phyloP scores from a whole-genome alignment of 1,140 invertebrate genomes.

The Eupeodes corollae region DNA sequence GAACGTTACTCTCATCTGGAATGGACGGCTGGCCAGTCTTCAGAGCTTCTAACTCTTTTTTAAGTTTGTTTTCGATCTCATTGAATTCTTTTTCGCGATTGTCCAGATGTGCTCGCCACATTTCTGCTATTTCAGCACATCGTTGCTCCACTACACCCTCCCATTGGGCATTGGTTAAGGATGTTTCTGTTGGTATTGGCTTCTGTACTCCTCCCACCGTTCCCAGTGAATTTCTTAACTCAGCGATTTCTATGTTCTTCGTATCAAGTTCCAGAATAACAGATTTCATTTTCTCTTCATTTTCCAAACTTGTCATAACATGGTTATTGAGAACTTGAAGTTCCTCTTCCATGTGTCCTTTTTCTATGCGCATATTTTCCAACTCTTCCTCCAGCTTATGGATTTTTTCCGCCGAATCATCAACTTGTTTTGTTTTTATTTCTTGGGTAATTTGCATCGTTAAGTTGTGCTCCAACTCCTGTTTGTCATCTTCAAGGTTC shows the following conservation, averaged over 20 bases:
- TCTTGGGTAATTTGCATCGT: constrained; percentile 8
- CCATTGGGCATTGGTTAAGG: constrained; percentile 39
- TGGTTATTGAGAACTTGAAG: constrained; percentile 34
- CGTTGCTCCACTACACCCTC: constrained; percentile 46
- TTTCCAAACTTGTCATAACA: constrained; percentile 25
- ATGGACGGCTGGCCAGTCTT: not conserved
- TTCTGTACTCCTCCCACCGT: constrained; percentile 14
- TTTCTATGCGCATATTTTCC: constrained; percentile 17
- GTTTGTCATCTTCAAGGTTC: constrained; percentile 20
- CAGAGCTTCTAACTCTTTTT: constrained; percentile 36
- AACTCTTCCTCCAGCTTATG: constrained; percentile 13
- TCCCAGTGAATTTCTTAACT: constrained; percentile 23
- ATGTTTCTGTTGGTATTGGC: constrained; percentile 13
- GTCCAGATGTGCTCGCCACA: constrained; percentile 52
- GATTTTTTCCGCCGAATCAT: constrained; percentile 1
- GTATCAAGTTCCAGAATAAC: constrained; percentile 27
- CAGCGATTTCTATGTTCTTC: constrained; percentile 30
- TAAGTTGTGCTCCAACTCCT: constrained; percentile 12
- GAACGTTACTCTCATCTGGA: not conserved
- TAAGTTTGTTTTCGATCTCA: constrained; percentile 40
- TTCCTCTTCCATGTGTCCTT: constrained; percentile 32
- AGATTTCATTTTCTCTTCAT: constrained; percentile 31
- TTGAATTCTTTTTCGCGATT: constrained; percentile 47
- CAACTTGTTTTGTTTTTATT: constrained; percentile 3
- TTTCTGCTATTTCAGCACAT: constrained; percentile 49